These are phyloP conservation scores for Anthophora plumipes DNA, from an alignment of 2,888 invertebrate genomes.

Conservation along the genomic window DNA sequence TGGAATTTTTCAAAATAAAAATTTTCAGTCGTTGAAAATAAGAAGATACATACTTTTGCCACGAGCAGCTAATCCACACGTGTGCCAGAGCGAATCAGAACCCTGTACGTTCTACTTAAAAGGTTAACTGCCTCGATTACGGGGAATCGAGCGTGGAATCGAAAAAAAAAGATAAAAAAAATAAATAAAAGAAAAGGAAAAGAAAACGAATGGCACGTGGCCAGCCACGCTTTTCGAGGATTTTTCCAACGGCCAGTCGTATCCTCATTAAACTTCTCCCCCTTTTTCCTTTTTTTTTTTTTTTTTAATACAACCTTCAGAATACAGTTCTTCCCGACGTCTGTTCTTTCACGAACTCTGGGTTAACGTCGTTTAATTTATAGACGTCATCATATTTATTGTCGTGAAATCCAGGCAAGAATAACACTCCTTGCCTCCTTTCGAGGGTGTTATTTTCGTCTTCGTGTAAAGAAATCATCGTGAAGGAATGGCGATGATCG, in stretches of 20 bases:
- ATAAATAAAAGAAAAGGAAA: too few relatives aligned
- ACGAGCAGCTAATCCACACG: conserved; percentile 2
- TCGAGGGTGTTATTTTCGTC: conserved; percentile 5
- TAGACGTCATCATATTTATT: background rate
- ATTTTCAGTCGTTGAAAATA: too few relatives aligned
- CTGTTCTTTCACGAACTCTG: background rate
- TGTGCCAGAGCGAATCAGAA: conserved; percentile 21
- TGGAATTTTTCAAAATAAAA: too few relatives aligned
- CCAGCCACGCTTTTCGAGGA: background rate
- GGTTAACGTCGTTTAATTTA: background rate
- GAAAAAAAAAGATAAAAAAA: too few relatives aligned
- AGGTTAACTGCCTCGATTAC: conserved; percentile 47
- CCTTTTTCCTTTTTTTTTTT: too few relatives aligned
- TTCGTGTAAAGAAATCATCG: background rate
- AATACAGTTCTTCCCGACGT: background rate
- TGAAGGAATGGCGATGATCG: too few relatives aligned
- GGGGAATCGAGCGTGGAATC: conserved; percentile 26
- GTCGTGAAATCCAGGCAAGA: conserved; percentile 2
- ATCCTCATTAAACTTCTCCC: background rate
- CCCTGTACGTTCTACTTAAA: conserved; percentile 37
- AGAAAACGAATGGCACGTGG: conserved; percentile 14
- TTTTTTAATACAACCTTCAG: too few relatives aligned
- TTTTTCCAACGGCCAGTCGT: background rate
- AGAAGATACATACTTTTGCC: background rate
- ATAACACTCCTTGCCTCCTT: background rate